Evolutionary conservation across 2,797 vertebrate genomes (phyloP).

Genomic region (Myotis vivesi): DNA sequence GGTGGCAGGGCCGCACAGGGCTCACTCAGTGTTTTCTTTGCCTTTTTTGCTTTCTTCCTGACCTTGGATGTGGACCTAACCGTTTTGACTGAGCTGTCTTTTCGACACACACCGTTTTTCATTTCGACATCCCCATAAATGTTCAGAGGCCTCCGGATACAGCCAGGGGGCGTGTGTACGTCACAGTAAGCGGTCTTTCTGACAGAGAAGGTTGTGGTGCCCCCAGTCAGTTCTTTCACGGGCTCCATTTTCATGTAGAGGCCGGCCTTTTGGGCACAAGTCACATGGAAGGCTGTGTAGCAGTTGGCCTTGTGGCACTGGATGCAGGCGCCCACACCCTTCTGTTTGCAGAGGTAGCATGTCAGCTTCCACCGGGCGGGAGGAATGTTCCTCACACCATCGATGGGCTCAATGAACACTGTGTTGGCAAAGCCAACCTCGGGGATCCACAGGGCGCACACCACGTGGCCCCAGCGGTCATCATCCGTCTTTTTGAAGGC

Average conservation of each 20-base stretch:
- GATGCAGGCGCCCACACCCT: conserved; percentile 96
- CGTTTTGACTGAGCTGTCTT: conserved; percentile 84
- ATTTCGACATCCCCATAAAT: conserved; percentile 92
- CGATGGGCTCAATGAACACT: conserved; percentile 98
- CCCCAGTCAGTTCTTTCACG: conserved; percentile 91
- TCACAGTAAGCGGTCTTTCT: conserved; percentile 98
- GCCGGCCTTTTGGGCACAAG: conserved; percentile 95
- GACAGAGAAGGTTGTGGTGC: conserved; percentile 91
- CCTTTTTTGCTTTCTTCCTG: conserved; percentile 91
- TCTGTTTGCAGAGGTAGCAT: conserved; percentile 99
- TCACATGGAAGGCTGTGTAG: conserved; percentile 98
- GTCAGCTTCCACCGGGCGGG: conserved; percentile 98
- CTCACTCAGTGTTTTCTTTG: conserved; percentile 88
- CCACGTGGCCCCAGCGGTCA: conserved; percentile 97
- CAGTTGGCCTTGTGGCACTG: conserved; percentile 99
- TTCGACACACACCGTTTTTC: conserved; percentile 92
- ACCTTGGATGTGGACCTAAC: conserved; percentile 88
- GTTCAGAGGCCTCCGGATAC: conserved; percentile 90
- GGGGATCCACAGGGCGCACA: conserved; percentile 98
- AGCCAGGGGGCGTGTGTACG: conserved; percentile 91
- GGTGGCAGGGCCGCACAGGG: conserved; percentile 86
- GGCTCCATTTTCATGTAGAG: conserved; percentile 99
- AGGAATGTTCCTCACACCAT: conserved; percentile 95
- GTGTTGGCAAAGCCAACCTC: conserved; percentile 98
- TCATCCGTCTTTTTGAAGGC: conserved; percentile 98